Evolutionary conservation across 2,888 invertebrate species (phyloP).

Genomic region (Atrina japonica): DNA sequence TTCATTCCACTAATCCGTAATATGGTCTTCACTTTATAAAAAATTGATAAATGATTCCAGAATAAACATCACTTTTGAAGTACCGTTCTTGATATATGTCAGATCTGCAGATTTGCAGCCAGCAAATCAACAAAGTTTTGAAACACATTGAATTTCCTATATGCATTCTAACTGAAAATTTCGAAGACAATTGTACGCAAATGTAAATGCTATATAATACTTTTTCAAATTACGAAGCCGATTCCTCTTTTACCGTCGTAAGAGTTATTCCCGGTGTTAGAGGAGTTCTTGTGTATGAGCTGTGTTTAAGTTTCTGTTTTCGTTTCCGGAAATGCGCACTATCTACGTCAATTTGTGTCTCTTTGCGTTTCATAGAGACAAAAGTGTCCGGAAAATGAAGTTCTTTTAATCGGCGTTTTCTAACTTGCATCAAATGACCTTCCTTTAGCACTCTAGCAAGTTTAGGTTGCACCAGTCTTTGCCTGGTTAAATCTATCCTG

Average conservation of each 20-base stretch:
- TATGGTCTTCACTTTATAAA: no score
- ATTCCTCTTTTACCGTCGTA: slow-evolving; percentile 18
- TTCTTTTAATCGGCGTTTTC: slow-evolving; percentile 56
- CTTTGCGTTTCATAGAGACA: slow-evolving; percentile 41
- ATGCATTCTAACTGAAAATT: no score
- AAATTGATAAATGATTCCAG: no score
- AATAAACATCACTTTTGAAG: no score
- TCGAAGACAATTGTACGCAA: no score
- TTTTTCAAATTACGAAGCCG: no score
- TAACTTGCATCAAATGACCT: slow-evolving; percentile 59
- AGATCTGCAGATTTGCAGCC: no score
- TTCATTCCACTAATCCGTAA: no score
- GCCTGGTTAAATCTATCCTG: slow-evolving; percentile 57
- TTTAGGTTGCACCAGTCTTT: slow-evolving; percentile 56
- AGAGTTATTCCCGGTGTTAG: slow-evolving; percentile 21
- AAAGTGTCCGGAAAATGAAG: slow-evolving; percentile 50
- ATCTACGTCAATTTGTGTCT: slow-evolving; percentile 32
- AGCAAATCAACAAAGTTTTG: no score
- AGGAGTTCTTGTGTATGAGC: slow-evolving; percentile 15
- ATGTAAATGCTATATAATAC: no score
- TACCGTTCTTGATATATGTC: no score
- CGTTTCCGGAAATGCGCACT: slow-evolving; percentile 24
- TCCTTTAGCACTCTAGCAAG: slow-evolving; percentile 54
- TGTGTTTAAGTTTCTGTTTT: not conserved
- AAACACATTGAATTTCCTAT: no score